These are phyloP conservation scores for Narcine bancroftii DNA, from an alignment of 2,113 vertebrate species.

Conservation along the genomic window DNA sequence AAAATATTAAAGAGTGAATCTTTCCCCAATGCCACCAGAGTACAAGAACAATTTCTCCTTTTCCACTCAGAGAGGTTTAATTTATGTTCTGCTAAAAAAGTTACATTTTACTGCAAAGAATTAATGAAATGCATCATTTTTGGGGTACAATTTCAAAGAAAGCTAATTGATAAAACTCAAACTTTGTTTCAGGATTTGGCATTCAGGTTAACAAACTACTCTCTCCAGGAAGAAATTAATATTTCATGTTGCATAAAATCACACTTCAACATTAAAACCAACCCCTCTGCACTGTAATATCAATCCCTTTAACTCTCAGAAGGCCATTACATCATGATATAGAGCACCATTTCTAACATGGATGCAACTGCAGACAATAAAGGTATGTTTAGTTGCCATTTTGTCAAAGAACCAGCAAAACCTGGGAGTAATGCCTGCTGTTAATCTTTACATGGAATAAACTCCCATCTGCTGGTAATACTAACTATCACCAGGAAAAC, in stretches of 20 bases:
- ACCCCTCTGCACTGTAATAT: background rate
- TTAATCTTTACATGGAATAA: background rate
- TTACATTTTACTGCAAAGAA: background rate
- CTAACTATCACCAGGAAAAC: slow-evolving; percentile 19
- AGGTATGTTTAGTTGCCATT: too few relatives aligned
- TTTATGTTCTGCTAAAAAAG: background rate
- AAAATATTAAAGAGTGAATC: background rate
- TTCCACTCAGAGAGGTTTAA: background rate
- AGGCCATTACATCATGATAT: slow-evolving; percentile 16
- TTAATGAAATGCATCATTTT: background rate
- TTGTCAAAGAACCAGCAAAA: background rate
- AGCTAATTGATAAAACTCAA: background rate
- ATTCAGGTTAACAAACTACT: background rate
- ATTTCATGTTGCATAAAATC: background rate
- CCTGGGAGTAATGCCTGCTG: background rate
- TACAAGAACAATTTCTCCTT: background rate
- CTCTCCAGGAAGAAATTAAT: slow-evolving; percentile 25
- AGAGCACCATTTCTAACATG: background rate
- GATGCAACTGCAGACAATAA: background rate
- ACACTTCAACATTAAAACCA: background rate
- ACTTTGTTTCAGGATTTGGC: background rate
- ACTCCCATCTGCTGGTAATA: slow-evolving; percentile 12
- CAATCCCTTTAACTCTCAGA: slow-evolving; percentile 17
- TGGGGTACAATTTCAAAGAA: background rate
- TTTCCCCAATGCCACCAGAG: background rate